Evolutionary conservation across 1,140 invertebrate species (phyloP).

Genomic region (Ganaspis sp.): DNA sequence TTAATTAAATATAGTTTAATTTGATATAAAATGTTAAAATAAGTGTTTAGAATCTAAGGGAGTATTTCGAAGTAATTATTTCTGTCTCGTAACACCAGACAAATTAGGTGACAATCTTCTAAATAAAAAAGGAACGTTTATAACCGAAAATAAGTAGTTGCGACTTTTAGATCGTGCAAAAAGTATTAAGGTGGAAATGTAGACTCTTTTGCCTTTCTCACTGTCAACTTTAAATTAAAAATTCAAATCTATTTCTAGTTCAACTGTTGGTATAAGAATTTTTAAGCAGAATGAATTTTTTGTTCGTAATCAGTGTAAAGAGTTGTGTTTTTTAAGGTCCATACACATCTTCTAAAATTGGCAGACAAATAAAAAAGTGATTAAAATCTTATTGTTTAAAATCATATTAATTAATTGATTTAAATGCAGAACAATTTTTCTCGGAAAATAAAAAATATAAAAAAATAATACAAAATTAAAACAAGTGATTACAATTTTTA

Average conservation of each 20-base stretch:
- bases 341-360: no score
- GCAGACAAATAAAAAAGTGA: no score
- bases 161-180: not conserved
- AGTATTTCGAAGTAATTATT: not conserved
- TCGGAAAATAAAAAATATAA: no score
- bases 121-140: not conserved
- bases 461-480: no score
- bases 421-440: no score
- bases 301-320: not conserved
- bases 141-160: not conserved
- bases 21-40: no score
- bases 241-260: constrained; percentile 19
- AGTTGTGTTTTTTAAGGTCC: no score
- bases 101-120: constrained; percentile 5
- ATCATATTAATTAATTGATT: not conserved
- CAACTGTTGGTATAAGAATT: not conserved
- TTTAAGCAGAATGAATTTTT: not conserved
- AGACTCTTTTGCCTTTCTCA: not conserved
- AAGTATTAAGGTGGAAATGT: not conserved
- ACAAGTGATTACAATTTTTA: not conserved
- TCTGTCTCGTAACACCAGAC: not conserved
- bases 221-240: constrained; percentile 17
- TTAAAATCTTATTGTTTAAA: no score
- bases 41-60: no score
- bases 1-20: no score